Evolutionary conservation across 2,113 vertebrate species (phyloP).

Genomic region (Anser cygnoides): DNA sequence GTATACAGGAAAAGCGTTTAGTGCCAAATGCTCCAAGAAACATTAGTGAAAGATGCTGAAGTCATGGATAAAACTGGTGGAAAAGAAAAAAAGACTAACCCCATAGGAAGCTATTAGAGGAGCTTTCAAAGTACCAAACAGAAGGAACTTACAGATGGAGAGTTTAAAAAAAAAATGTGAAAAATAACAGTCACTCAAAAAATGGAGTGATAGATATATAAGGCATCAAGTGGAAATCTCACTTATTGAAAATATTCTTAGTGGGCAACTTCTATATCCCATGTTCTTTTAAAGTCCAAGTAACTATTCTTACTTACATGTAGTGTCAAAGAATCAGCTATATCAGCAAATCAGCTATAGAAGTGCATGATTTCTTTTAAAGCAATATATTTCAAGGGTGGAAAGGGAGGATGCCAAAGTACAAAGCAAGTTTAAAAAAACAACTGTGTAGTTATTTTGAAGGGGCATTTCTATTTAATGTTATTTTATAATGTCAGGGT

Average conservation of each 20-base stretch:
- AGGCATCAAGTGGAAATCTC: neutral
- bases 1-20: neutral
- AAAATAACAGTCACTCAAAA: neutral
- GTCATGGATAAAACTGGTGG: neutral
- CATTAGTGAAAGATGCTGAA: neutral
- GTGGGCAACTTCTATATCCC: neutral
- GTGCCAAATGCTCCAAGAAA: neutral
- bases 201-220: neutral
- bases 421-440: neutral
- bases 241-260: neutral
- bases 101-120: neutral
- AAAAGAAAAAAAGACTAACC: neutral
- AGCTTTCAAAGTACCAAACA: neutral
- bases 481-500: conserved; percentile 21
- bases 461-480: conserved; percentile 1
- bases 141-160: neutral
- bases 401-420: neutral
- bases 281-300: neutral
- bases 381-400: neutral
- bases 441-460: neutral
- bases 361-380: neutral
- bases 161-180: neutral
- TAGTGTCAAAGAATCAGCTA: neutral
- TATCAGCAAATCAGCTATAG: neutral
- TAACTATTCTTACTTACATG: neutral